These are phyloP conservation scores for Anableps anableps DNA, from an alignment of 2,797 vertebrate genomes.

Conservation along the genomic window DNA sequence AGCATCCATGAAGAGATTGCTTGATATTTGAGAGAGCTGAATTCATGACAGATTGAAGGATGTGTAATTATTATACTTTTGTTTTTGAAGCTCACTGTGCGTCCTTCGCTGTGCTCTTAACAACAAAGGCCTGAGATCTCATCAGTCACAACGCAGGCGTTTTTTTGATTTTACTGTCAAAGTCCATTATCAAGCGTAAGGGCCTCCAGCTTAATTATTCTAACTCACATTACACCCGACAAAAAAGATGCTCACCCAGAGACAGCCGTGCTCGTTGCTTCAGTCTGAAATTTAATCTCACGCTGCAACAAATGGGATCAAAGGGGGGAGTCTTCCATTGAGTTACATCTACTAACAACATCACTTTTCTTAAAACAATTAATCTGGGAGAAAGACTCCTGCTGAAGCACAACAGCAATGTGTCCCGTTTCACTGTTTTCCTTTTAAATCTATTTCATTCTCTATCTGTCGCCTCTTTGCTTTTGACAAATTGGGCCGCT, in stretches of 20 bases:
- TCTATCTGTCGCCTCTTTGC: slow-evolving; percentile 16
- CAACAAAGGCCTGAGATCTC: slow-evolving; percentile 43
- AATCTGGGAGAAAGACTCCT: slow-evolving; percentile 6
- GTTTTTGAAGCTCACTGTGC: slow-evolving; percentile 21
- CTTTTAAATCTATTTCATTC: slow-evolving; percentile 20
- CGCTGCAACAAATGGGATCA: slow-evolving; percentile 42
- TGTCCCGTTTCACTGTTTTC: not conserved
- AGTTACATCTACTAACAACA: slow-evolving; percentile 14
- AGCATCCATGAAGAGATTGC: slow-evolving; percentile 16
- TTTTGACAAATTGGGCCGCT: slow-evolving; percentile 41
- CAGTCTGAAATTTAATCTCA: slow-evolving; percentile 12
- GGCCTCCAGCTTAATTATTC: slow-evolving; percentile 47
- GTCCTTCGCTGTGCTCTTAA: slow-evolving; percentile 31
- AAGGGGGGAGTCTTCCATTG: slow-evolving; percentile 28
- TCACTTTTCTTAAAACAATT: slow-evolving; percentile 31
- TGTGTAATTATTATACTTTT: slow-evolving; percentile 25
- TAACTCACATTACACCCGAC: slow-evolving; percentile 35
- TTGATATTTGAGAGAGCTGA: not conserved
- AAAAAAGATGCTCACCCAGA: slow-evolving; percentile 34
- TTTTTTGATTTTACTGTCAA: slow-evolving; percentile 38
- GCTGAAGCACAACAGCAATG: not conserved
- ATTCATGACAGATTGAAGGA: slow-evolving; percentile 24
- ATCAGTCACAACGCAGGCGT: slow-evolving; percentile 47
- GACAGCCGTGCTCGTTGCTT: slow-evolving; percentile 1
- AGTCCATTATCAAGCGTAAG: slow-evolving; percentile 56